Base-by-base conservation (phyloP, 2,797 vertebrate species). In the Melanotaenia boesemani region DNA sequence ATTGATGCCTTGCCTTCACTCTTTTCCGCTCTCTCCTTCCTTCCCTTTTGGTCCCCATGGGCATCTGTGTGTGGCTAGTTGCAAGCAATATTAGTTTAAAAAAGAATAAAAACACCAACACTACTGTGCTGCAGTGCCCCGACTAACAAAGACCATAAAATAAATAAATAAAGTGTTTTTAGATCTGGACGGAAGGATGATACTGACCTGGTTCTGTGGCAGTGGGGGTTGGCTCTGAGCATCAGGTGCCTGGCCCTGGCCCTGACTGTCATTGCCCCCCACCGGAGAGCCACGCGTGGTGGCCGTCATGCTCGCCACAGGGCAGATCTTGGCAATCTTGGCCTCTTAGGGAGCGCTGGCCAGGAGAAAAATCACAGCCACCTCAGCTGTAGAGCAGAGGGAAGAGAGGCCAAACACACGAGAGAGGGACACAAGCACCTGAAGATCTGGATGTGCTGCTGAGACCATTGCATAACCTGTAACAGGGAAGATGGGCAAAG, bases 321-420 rank as follows among this genome's bases (percentile, higher is more conserved):
- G 98, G 96, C 98, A 99, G 96, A 99, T 99, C 96, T 99, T 99
- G 98, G 98, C 98, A 99, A 99, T 99, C 97, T 99, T 99, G 98
- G 98, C 98, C 97, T 96, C 95, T 99, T 99, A 99, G 95, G 97
- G 97, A 94, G 97, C 96, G 94, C 97, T 97, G 89, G 95, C 94
- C 91, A 96, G 93, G 93, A 96, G 97, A 95, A 95, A 98, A 99
- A 97, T 97, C 96, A 98, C 96, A 97, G 96, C 97, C 97, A 96
- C 94, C 96, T 98, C 96, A 97, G 94, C 95, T 95, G 96, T 94
- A 94, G 84, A 94, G 96, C 96, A 95, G 95, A 97, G 97, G 96
- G 89, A 95, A 96, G 95, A 96, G 95, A 98, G 96, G 95, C 96
- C 93, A 94, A 95, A 96, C 96, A 95, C 93, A 94, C 95, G 92